phyloP scores from a whole-genome alignment of 2,888 invertebrate species.

The Adelphocoris suturalis region DNA sequence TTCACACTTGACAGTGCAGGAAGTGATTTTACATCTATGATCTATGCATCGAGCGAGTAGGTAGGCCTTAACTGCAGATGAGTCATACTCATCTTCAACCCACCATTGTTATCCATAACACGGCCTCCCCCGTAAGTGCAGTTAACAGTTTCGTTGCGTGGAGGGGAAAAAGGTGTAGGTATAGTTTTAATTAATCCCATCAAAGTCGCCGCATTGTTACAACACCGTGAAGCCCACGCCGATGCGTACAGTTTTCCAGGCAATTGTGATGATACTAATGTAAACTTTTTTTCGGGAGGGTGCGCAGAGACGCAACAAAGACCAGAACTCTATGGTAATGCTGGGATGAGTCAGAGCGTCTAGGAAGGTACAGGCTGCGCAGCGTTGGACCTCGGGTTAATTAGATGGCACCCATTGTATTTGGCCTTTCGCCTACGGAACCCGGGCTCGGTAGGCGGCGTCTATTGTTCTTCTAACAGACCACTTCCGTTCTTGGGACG shows the following conservation, averaged over 20 bases:
- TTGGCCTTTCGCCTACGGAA: constrained; percentile 65
- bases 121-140: constrained; percentile 18
- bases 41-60: not conserved
- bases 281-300: constrained; percentile 10
- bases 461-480: constrained; percentile 63
- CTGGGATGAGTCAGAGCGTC: constrained; percentile 49
- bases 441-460: constrained; percentile 61
- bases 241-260: not conserved
- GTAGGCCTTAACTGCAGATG: constrained; percentile 21
- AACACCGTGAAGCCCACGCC: not conserved
- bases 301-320: constrained; percentile 1
- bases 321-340: constrained; percentile 41
- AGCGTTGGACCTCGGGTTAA: constrained; percentile 29
- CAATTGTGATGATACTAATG: not conserved
- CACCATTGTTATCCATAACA: not conserved
- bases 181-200: constrained; percentile 50
- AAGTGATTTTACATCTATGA: constrained; percentile 5
- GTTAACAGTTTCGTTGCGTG: not conserved
- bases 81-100: constrained; percentile 36
- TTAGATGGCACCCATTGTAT: constrained; percentile 60
- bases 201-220: constrained; percentile 5
- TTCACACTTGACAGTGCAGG: not conserved
- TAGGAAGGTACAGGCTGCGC: constrained; percentile 38
- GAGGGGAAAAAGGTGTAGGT: constrained; percentile 32
- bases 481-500: constrained; percentile 57